Conservation (phyloP, 2,797 vertebrate genomes). For the Alca torda region DNA sequence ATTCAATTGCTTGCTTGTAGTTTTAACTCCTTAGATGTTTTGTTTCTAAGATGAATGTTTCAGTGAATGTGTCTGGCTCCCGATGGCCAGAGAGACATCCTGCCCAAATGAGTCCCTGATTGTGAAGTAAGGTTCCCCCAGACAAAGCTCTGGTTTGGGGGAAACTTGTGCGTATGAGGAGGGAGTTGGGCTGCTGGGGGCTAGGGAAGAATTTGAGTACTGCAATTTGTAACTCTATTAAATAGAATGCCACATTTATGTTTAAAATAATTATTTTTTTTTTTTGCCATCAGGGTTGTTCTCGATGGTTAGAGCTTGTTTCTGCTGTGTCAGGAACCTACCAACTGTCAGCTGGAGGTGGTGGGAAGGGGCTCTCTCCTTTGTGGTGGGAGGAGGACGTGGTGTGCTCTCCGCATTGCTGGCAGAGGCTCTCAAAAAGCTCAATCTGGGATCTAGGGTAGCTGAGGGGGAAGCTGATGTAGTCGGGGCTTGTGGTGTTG, state of each 20-base stretch:
- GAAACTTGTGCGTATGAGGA: not conserved
- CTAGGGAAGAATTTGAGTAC: not conserved
- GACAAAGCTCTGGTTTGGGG: not conserved
- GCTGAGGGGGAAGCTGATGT: not conserved
- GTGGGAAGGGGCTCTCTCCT: not conserved
- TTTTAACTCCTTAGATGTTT: constrained; percentile 3
- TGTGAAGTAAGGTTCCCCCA: not conserved
- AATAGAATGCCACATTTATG: not conserved
- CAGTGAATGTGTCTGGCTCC: not conserved
- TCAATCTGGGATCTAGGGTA: not conserved
- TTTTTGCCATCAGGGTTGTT: not conserved
- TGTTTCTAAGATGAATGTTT: constrained; percentile 7
- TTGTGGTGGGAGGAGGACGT: not conserved
- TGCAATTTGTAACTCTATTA: not conserved
- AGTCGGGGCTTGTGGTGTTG: not conserved
- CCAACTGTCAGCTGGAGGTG: not conserved
- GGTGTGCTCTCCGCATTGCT: not conserved
- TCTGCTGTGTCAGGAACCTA: not conserved
- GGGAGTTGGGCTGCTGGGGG: not conserved
- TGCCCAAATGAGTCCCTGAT: not conserved
- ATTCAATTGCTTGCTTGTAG: constrained; percentile 55
- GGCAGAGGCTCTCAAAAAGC: not conserved
- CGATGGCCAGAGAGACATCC: not conserved
- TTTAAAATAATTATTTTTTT: not conserved
- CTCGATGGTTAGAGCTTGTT: not conserved